A percentile compares a stretch with the other conserved stretches of the same genome.
phyloP scores from a whole-genome alignment of 2,797 vertebrate species.

The Urophycis tenuis region DNA sequence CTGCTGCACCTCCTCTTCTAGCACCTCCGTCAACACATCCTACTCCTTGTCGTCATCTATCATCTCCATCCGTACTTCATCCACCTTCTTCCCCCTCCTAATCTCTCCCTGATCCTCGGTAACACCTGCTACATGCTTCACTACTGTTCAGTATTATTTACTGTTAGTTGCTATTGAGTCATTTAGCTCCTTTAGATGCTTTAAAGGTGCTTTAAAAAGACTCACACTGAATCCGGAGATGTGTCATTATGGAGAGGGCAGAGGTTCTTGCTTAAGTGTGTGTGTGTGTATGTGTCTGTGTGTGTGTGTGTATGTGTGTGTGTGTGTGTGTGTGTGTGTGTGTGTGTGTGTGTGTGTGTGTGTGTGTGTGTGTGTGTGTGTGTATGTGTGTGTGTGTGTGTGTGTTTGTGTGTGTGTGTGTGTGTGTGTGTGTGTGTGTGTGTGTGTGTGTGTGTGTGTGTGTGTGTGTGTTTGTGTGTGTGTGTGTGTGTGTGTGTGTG shows the following conservation, averaged over 20 bases:
- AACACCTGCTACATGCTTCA: background rate
- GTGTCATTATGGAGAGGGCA: background rate
- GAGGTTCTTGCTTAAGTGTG: background rate
- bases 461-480: constrained; percentile 5
- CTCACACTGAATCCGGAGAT: background rate
- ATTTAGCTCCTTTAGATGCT: background rate
- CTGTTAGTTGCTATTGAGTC: background rate
- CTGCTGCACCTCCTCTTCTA: too few relatives aligned
- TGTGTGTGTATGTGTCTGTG: constrained; percentile 58
- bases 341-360: background rate
- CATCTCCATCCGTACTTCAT: background rate
- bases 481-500: constrained; percentile 37
- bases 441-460: background rate
- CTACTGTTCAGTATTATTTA: background rate
- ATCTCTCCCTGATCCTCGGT: background rate
- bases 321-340: too few relatives aligned
- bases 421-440: too few relatives aligned
- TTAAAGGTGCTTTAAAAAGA: background rate
- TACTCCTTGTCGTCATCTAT: background rate
- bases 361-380: constrained; percentile 19
- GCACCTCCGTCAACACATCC: background rate
- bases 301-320: too few relatives aligned
- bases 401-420: too few relatives aligned
- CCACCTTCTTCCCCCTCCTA: background rate
- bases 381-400: constrained; percentile 58